phyloP scores from a whole-genome alignment of 2,888 invertebrate species.

The Eueremaeus valkanovi region DNA sequence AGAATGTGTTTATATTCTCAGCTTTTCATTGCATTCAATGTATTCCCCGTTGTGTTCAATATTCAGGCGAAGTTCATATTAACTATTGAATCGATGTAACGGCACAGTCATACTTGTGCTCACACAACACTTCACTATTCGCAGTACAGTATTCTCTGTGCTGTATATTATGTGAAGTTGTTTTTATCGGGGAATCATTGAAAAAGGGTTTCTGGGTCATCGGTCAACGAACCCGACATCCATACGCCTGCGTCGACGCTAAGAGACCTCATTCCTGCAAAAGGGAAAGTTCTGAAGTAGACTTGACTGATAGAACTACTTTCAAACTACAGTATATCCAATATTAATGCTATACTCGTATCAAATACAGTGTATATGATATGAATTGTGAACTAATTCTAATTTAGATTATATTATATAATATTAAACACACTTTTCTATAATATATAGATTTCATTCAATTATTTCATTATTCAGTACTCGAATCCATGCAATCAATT shows the following conservation, averaged over 20 bases:
- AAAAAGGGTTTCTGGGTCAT: constrained; percentile 36
- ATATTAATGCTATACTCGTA: too few species aligned
- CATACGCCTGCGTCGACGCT: constrained; percentile 15
- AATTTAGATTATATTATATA: too few species aligned
- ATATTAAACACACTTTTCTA: too few species aligned
- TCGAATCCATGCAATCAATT: neutral
- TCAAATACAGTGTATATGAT: too few species aligned
- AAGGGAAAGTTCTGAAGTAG: constrained; percentile 36
- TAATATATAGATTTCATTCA: neutral
- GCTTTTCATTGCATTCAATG: constrained; percentile 1
- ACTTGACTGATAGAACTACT: constrained; percentile 34
- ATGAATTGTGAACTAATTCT: neutral
- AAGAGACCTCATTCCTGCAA: constrained; percentile 12
- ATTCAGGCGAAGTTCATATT: constrained; percentile 35
- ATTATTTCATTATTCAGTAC: too few species aligned
- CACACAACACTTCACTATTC: too few species aligned
- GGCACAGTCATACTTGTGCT: constrained; percentile 21
- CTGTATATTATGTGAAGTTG: neutral
- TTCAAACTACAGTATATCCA: too few species aligned
- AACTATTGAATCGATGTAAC: constrained; percentile 26
- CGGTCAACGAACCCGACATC: constrained; percentile 18
- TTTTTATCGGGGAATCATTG: constrained; percentile 16
- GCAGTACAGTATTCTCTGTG: constrained; percentile 41
- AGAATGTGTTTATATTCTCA: constrained; percentile 11
- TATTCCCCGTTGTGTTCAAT: constrained; percentile 27